Conservation (phyloP, 2,113 vertebrate species). For the Psephotus haematonotus region DNA sequence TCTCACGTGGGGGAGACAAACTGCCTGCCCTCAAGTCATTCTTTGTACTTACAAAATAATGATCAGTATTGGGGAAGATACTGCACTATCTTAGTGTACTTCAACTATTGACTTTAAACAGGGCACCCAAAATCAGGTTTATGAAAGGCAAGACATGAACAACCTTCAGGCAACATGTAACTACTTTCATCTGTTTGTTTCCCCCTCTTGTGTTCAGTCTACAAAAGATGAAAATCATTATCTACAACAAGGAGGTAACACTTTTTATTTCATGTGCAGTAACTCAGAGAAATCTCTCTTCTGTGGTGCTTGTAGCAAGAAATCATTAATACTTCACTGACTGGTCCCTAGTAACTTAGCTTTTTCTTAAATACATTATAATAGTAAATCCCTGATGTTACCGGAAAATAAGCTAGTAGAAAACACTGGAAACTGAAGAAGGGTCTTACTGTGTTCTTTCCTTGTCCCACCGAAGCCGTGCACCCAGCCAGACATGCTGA, state of each 20-base stretch:
- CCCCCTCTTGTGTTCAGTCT: neutral
- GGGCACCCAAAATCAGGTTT: neutral
- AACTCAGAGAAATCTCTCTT: neutral
- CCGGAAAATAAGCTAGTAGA: neutral
- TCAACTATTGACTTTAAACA: neutral
- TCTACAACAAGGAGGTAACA: neutral
- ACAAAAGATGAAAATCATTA: neutral
- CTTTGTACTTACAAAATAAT: neutral
- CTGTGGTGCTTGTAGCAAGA: neutral
- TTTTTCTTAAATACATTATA: neutral
- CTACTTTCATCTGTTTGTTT: neutral
- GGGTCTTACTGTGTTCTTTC: constrained; percentile 77
- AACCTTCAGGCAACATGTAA: neutral
- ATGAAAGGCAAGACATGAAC: neutral
- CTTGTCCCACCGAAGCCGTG: constrained; percentile 62
- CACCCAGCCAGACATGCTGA: constrained; percentile 90
- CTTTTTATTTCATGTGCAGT: neutral
- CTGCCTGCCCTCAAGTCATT: neutral
- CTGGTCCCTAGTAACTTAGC: neutral
- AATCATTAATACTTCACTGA: neutral
- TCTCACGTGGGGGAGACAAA: neutral
- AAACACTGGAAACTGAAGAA: neutral
- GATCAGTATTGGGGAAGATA: neutral
- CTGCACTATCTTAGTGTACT: neutral
- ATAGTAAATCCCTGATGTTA: neutral